Evolutionary conservation across 2,888 invertebrate species (phyloP), one percentile per base, ranked within the genome.

Genomic region (Sinelater perroti): DNA sequence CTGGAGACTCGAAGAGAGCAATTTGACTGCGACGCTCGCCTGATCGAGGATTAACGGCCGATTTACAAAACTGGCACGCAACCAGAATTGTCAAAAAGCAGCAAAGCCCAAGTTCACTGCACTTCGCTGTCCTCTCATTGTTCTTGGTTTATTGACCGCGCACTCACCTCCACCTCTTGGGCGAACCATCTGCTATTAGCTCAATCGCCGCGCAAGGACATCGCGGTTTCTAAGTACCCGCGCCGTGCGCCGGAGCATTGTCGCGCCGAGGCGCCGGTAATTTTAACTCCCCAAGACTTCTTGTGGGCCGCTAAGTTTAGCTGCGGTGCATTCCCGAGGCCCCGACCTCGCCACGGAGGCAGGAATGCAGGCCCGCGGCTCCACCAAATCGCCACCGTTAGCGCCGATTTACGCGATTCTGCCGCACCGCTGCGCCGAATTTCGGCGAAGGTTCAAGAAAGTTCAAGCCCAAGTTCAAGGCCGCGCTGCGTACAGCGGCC

Each of bases 61-160:
- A 40, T 40, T 40, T 24, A 40, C 40, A 40, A 40, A 40, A 40
- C 40, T 38, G 14, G 20, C 51, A 38, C 38, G 51, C 44, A 33
- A 17, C 17, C n/a, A 35, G 31, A 45, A 45, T 53, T 53, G 52
- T 53, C 35, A 33, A 53, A 53, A 53, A 53, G 44, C 36, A 18
- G 40, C 40, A 40, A 40, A 40, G 40, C 40, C 14, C 13, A 35
- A 40, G 44, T 35, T 53, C 53, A 44, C 16, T 36, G 35, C 24
- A 44, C 44, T 53, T 33, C 17, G 14, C 31, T 53, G 53, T 53
- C 53, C 53, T 45, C 44, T 53, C 53, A 53, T 53, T 53, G 53
- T 53, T 53, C 53, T 45, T 35, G 26, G 53, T 53, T 53, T 53
- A 28, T 53, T 44, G 53, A 53, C 53, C 53, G 53, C 45, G 31